phyloP scores from a whole-genome alignment of 1,140 invertebrate species.

The Diachasmimorpha longicaudata region DNA sequence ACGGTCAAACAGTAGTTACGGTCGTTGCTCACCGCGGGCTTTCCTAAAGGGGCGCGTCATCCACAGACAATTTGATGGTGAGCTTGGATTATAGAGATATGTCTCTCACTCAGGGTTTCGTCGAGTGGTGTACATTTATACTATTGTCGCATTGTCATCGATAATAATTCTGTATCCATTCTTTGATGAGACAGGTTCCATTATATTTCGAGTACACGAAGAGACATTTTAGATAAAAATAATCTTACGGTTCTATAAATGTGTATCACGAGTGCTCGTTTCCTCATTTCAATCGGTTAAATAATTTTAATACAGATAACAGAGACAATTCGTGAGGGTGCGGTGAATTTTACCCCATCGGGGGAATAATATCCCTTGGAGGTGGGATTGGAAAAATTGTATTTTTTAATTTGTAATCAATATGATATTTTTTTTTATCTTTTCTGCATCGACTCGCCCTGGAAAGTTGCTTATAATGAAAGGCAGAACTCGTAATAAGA shows the following conservation, averaged over 20 bases:
- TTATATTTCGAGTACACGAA: background rate
- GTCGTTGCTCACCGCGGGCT: conserved; percentile 1
- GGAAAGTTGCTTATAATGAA: conserved; percentile 37
- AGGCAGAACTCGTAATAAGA: conserved; percentile 44
- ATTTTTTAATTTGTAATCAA: background rate
- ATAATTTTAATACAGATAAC: too few species aligned
- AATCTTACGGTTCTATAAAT: too few species aligned
- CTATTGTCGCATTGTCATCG: background rate
- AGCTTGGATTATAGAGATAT: conserved; percentile 4
- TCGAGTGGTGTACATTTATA: background rate
- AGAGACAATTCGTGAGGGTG: too few species aligned
- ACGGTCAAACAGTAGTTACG: conserved; percentile 17
- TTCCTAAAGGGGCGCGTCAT: conserved; percentile 12
- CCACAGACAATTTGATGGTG: background rate
- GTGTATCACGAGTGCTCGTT: too few species aligned
- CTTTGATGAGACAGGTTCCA: background rate
- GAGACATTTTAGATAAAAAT: too few species aligned
- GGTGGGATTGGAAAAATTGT: too few species aligned
- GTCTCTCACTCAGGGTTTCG: background rate
- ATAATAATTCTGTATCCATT: background rate
- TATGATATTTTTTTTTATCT: background rate
- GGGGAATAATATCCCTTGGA: too few species aligned
- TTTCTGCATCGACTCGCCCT: background rate
- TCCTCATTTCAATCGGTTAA: too few species aligned
- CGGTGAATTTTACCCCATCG: too few species aligned